These are phyloP conservation scores for Biston betularia DNA, from an alignment of 2,888 invertebrate species.

Conservation along the genomic window DNA sequence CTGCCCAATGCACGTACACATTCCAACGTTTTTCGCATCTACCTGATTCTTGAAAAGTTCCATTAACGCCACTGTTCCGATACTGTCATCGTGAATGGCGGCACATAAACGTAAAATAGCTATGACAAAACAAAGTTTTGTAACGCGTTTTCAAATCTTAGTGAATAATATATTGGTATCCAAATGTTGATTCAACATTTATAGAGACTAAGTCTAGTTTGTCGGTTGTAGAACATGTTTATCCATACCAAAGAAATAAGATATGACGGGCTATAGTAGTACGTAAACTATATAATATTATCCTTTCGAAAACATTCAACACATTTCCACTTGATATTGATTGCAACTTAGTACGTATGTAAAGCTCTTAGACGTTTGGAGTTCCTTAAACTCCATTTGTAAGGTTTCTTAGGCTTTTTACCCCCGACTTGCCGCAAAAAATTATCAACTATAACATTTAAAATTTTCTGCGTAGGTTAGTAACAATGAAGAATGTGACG, in stretches of 20 bases:
- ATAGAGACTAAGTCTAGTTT: constrained; percentile 15
- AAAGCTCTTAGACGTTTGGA: background rate
- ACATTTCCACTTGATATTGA: background rate
- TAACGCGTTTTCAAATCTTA: background rate
- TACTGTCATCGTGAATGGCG: background rate
- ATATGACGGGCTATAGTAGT: constrained; percentile 21
- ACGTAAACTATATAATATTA: constrained; percentile 8
- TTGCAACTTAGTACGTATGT: background rate
- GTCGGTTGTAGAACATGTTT: constrained; percentile 15
- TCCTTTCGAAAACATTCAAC: constrained; percentile 8
- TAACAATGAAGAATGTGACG: background rate
- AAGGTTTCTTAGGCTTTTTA: too few relatives aligned
- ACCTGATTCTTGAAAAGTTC: too few relatives aligned
- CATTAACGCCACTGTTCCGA: background rate
- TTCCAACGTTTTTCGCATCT: background rate
- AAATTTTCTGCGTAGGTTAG: background rate
- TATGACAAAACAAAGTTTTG: constrained; percentile 12
- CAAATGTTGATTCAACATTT: constrained; percentile 22
- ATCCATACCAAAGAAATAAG: constrained; percentile 34
- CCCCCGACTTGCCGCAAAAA: too few relatives aligned
- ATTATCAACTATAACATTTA: background rate
- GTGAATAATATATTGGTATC: background rate
- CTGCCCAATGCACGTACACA: background rate
- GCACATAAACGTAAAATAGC: too few relatives aligned
- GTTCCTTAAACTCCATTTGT: too few relatives aligned